Conservation (phyloP, 2,113 vertebrate species). For the Nibea albiflora region DNA sequence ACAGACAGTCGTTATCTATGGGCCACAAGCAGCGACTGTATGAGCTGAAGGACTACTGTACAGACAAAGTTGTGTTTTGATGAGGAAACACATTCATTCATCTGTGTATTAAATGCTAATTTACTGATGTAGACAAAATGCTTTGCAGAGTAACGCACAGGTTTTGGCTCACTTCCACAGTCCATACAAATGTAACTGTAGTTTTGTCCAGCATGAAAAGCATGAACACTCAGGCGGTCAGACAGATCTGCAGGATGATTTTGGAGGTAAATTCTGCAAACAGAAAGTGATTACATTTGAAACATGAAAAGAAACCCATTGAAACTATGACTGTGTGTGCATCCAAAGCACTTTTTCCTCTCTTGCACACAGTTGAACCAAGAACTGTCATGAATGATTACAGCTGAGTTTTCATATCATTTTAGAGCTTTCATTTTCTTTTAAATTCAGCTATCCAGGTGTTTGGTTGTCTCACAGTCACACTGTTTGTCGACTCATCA, state of each 20-base stretch:
- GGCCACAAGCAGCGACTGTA: slow-evolving; percentile 2
- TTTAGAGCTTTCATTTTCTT: neutral
- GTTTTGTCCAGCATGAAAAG: too few relatives aligned
- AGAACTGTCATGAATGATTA: neutral
- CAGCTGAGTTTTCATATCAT: neutral
- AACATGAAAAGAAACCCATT: neutral
- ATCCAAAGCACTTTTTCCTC: neutral
- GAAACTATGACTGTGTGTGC: neutral
- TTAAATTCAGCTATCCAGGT: neutral
- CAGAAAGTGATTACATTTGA: neutral
- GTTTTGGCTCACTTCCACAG: neutral
- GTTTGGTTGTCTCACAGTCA: neutral
- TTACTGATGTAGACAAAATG: too few relatives aligned
- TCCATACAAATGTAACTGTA: neutral
- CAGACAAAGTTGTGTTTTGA: neutral
- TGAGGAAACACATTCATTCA: neutral
- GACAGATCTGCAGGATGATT: neutral
- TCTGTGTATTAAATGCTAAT: neutral
- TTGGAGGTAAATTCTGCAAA: neutral
- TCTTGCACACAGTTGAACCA: neutral
- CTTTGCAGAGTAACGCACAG: neutral
- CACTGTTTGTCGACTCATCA: neutral
- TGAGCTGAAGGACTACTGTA: neutral
- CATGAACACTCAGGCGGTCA: too few relatives aligned
- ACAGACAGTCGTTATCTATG: slow-evolving; percentile 16